A percentile compares a stretch with the other conserved stretches of the same genome.
Evolutionary conservation across 2,113 vertebrate species (phyloP).

Genomic region (Psittacula cyanocephala): DNA sequence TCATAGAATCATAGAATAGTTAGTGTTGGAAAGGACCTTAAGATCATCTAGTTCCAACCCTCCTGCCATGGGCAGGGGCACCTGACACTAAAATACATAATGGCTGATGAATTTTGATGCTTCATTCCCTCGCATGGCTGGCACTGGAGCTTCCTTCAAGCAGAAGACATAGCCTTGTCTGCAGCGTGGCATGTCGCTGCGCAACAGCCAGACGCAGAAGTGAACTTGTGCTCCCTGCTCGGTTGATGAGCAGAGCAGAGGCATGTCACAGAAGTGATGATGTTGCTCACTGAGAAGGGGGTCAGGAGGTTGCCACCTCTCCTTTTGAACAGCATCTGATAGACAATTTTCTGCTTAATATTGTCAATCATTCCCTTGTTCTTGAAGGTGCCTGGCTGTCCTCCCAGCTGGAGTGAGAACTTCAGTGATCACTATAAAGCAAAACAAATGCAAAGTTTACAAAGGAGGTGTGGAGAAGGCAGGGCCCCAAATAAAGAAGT

Average conservation of each 20-base stretch:
- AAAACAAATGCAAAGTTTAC: constrained; percentile 61
- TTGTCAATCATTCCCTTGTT: constrained; percentile 59
- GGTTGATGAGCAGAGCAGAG: background rate
- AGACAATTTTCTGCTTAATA: constrained; percentile 63
- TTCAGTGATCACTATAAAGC: constrained; percentile 39
- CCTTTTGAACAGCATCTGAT: constrained; percentile 55
- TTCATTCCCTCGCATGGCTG: constrained; percentile 4
- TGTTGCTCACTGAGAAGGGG: background rate
- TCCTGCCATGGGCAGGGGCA: too few species aligned
- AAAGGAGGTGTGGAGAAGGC: constrained; percentile 49
- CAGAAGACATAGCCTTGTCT: background rate
- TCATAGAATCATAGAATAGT: too few species aligned
- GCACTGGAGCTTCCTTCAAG: background rate
- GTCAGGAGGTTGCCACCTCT: constrained; percentile 55
- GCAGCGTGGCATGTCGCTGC: background rate
- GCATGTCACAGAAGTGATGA: background rate
- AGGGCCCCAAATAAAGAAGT: constrained; percentile 37
- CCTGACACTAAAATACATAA: background rate
- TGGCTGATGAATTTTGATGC: background rate
- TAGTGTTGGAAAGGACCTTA: too few species aligned
- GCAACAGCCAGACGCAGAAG: background rate
- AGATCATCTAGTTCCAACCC: too few species aligned
- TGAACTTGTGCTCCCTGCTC: background rate
- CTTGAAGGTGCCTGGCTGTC: constrained; percentile 59
- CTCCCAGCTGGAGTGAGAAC: constrained; percentile 65